Base-by-base conservation (phyloP, 2,113 vertebrate species). In the Myodes glareolus region DNA sequence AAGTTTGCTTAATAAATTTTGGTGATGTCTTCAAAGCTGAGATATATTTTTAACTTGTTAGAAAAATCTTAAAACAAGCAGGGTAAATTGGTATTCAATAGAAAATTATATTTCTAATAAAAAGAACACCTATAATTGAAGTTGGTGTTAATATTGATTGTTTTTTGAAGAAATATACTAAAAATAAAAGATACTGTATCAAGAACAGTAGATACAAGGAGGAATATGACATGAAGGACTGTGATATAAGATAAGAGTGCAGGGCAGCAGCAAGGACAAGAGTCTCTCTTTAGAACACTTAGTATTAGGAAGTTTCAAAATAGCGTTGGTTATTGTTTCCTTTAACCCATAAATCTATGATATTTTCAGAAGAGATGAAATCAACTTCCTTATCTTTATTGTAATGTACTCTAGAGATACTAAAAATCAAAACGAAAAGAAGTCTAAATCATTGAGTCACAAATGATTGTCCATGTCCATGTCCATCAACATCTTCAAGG, bases 1-100 rank as follows among this genome's bases (percentile, higher is more conserved):
- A 90, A 90, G 55, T 73, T 65, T 91, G 27, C 81, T 77, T 82
- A 75, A 88, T 93, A 45, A 90, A 87, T 95, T 90, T 97, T 70
- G 65, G 17, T 65, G 58, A 52, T 78, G 39, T 96, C 45, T 88
- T 95, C 29, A 81, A 90, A 92, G 58, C 50, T 72, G 29, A 88
- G 50, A 67, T 33, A 72, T 58, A 93, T 93, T 94, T 96, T 47
- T 67, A 93, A 94, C 58, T 88, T 85, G 8, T 92, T 92, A 88
- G 42, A 75, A 91, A 96, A 87, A 92, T 94, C 68, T 84, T 67
- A 93, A 91, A 68, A 78, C 52, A 92, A 92, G 52, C 42, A 65
- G 3, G 67, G 81, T 81, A 82, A 29, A 45, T 97, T 81, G n/a
- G 3, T 58, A 86, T 91, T 92, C 55, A 72, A 58, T 70, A 91